phyloP scores from a whole-genome alignment of 2,888 invertebrate genomes.

The Phaedon cochleariae region DNA sequence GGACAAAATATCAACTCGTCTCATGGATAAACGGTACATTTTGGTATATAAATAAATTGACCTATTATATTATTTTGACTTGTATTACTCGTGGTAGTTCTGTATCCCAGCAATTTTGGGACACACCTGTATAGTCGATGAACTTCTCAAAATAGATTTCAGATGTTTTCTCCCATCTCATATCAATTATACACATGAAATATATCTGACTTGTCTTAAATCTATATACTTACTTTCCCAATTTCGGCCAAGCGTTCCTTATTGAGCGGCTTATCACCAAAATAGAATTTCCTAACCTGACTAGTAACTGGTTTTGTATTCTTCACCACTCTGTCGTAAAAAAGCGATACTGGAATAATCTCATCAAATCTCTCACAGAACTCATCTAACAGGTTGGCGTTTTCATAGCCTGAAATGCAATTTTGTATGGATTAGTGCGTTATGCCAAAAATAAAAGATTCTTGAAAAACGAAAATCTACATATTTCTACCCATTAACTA shows the following conservation, averaged over 20 bases:
- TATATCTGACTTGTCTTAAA: background rate
- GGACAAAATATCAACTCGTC: too few relatives aligned
- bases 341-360: constrained; percentile 60
- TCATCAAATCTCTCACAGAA: constrained; percentile 61
- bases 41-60: too few relatives aligned
- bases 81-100: too few relatives aligned
- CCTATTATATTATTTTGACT: too few relatives aligned
- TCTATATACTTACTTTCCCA: constrained; percentile 60
- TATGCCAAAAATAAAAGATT: too few relatives aligned
- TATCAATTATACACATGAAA: background rate
- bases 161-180: background rate
- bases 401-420: constrained; percentile 49
- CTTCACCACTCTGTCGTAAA: constrained; percentile 60
- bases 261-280: constrained; percentile 58
- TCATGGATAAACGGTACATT: too few relatives aligned
- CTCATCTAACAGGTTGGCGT: constrained; percentile 56
- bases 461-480: too few relatives aligned
- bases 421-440: background rate
- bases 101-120: too few relatives aligned
- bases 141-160: too few relatives aligned
- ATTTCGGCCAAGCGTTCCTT: constrained; percentile 55
- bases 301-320: constrained; percentile 50
- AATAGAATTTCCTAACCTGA: constrained; percentile 63
- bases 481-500: too few relatives aligned
- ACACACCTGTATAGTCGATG: too few relatives aligned